Evolutionary conservation across 2,888 invertebrate genomes (phyloP), one percentile per base, ranked within the genome.

Genomic region (Tetrapedia diversipes): DNA sequence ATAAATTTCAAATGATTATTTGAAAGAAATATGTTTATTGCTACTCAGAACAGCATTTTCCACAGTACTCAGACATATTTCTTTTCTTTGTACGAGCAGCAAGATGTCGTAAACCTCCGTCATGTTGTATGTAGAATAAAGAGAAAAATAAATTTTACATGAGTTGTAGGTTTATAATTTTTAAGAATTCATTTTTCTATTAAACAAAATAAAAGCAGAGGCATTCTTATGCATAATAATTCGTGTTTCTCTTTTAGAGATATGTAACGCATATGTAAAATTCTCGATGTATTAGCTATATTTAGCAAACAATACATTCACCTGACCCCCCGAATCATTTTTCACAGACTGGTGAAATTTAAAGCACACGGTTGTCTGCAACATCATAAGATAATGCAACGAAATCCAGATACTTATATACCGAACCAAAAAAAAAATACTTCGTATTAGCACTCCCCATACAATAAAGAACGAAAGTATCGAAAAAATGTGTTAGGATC

Each of bases 11-110:
- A 41, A 78, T 22, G 43, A 65, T 77, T 64, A 71, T 72, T 85
- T 81, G 67, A 86, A 86, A 85, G 74, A 85, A 80, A 71, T 73
- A 78, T 86, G 65, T 79, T 84, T 84, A 85, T 84, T 84, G 84
- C 82, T 86, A 86, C 77, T 77, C 71, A 80, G 77, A 82, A 84
- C 77, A 82, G 72, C 72, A 70, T 68, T 65, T 79, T 37, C 47
- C 60, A 47, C 67, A 60, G 63, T 69, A 56, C 51, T 72, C 53
- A 78, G 65, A 49, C 59, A 78, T 57, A 61, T 53, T 61, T 43
- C n/a, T 47, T 51, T 43, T 6, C 41, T 79, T 74, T 61, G 80
- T 66, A 78, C 69, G 84, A 82, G 77, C 78, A 79, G 78, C 85
- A 70, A 32, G 24, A 61, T 60, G 57, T 56, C 29, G 19, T 32